Base-by-base conservation (phyloP, 2,888 invertebrate genomes). In the Archips xylosteana region DNA sequence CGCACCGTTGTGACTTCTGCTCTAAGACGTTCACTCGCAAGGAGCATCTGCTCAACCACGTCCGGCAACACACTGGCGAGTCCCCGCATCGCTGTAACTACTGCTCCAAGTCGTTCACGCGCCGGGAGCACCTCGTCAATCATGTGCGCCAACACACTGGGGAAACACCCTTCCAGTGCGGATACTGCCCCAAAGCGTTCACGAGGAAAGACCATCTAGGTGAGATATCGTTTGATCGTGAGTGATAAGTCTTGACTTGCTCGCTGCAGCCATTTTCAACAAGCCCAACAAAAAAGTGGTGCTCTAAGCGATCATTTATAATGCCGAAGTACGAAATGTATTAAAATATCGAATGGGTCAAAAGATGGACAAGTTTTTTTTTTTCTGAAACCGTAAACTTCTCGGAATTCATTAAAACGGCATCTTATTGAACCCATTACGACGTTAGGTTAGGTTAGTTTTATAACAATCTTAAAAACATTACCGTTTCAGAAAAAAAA, bases 51-150 rank as follows among this genome's bases (percentile, higher is more conserved):
- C 86, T 97, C 81, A 97, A 97, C 87, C 97, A 97, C 89, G 97
- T 97, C 69, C 95, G 97, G 15, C 97, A 97, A 84, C 97, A 97
- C 89, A 97, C 97, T 83, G 97, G 95, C 82, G 97, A 97, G 93
- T 97, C 97, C 75, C 97, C 97, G 75, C 97, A 97, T 90, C 96
- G 97, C 81, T 98, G 98, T 92, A 97, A 96, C 90, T 97, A 96
- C 94, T 98, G 98, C 91, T 96, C 97, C 81, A 98, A 98, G 92
- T 97, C 97, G 76, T 98, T 98, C 94, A 98, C 98, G 75, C 95
- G 97, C 79, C 97, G 97, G 87, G 98, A 97, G 88, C 97, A 98
- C 89, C 95, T 98, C 82, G 96, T 97, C 81, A 97, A 97, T 90
- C 98, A 98, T 91, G 97, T 98, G 80, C 95, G 98, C 78, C 97